Evolutionary conservation across 2,888 invertebrate species (phyloP).

Genomic region (Myathropa florea): DNA sequence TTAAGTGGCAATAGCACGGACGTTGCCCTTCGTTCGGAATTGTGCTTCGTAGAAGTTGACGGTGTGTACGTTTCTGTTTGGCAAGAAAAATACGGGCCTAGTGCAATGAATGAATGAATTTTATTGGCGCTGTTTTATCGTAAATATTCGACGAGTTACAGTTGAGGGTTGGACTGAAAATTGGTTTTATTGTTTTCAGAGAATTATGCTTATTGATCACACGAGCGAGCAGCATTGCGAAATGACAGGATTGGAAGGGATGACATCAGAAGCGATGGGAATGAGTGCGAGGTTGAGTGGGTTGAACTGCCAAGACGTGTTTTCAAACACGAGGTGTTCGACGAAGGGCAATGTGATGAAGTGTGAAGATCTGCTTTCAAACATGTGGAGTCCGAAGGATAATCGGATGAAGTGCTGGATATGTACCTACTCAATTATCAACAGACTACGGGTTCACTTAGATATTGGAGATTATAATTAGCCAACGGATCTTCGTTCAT

Average conservation of each 20-base stretch:
- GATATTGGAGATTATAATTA: no score
- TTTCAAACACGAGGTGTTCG: no score
- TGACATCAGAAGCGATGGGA: neutral
- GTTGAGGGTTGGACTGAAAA: neutral
- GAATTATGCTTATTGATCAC: neutral
- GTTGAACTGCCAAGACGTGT: no score
- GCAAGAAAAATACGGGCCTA: neutral
- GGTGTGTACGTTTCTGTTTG: neutral
- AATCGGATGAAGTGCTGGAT: no score
- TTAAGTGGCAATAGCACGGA: constrained; percentile 61
- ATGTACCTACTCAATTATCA: no score
- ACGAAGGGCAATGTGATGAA: no score
- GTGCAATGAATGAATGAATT: constrained; percentile 32
- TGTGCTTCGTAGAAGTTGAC: neutral
- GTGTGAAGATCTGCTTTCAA: no score
- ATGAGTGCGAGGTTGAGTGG: neutral
- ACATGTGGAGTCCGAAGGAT: no score
- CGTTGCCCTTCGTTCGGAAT: constrained; percentile 54
- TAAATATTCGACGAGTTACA: constrained; percentile 17
- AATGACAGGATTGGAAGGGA: neutral
- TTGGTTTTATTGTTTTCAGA: constrained; percentile 13
- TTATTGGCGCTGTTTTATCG: constrained; percentile 32
- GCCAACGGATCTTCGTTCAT: no score
- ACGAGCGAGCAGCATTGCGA: neutral
- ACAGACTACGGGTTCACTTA: no score